phyloP scores from a whole-genome alignment of 1,140 invertebrate species.

The Kradibia gibbosae region DNA sequence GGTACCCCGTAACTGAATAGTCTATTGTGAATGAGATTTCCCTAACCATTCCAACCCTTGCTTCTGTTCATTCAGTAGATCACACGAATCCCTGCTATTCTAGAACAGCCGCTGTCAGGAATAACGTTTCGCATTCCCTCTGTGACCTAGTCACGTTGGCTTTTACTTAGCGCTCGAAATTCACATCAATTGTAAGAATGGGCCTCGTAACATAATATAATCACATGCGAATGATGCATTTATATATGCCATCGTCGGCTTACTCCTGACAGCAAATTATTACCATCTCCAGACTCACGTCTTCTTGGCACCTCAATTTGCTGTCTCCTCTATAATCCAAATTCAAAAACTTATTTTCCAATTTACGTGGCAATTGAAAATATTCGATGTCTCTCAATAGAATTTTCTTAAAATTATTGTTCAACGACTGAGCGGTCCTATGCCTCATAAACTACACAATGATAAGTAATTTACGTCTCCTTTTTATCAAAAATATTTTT shows the following conservation, averaged over 20 bases:
- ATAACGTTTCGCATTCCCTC: background rate
- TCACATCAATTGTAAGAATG: background rate
- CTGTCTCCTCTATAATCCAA: background rate
- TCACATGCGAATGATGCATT: too few species aligned
- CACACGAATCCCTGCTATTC: background rate
- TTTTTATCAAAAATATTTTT: background rate
- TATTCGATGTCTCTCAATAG: slow-evolving; percentile 8
- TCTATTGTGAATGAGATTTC: background rate
- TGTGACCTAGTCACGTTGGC: background rate
- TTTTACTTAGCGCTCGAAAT: background rate
- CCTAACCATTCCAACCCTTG: too few species aligned
- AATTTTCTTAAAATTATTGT: slow-evolving; percentile 25
- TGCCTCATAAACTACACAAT: slow-evolving; percentile 28
- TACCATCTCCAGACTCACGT: background rate
- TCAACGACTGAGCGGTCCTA: slow-evolving; percentile 9
- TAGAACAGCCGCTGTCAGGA: background rate
- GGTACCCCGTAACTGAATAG: background rate
- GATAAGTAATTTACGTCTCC: background rate
- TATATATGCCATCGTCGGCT: too few species aligned
- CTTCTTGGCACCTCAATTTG: too few species aligned
- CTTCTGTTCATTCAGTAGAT: too few species aligned
- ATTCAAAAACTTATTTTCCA: slow-evolving; percentile 4
- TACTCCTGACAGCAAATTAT: background rate
- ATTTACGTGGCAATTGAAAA: background rate
- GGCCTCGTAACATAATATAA: too few species aligned